phyloP scores from a whole-genome alignment of 2,888 invertebrate species.

The Blera fallax region DNA sequence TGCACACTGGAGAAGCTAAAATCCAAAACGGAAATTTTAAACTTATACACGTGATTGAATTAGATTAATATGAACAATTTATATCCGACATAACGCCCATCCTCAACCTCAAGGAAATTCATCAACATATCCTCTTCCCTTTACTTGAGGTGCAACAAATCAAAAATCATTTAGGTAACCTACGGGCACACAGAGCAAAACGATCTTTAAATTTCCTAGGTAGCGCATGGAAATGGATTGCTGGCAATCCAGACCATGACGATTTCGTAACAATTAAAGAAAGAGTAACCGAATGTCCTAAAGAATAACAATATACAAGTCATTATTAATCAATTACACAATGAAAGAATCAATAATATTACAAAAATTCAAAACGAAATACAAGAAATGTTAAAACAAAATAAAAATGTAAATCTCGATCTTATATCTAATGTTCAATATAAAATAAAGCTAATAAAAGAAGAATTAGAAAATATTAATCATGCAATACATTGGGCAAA shows the following conservation, averaged over 20 bases:
- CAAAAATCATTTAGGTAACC: background rate
- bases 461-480: background rate
- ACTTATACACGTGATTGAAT: conserved; percentile 47
- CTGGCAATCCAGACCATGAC: background rate
- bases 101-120: background rate
- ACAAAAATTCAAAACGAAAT: no score
- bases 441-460: background rate
- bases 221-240: conserved; percentile 32
- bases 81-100: background rate
- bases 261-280: background rate
- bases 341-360: no score
- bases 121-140: background rate
- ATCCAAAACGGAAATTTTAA: conserved; percentile 29
- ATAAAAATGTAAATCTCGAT: no score
- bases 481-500: background rate
- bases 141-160: background rate
- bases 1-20: conserved; percentile 9
- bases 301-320: no score
- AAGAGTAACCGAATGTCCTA: no score
- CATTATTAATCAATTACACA: no score
- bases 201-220: conserved; percentile 34
- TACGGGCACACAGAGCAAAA: background rate
- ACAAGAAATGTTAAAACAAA: no score
- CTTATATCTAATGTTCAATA: background rate
- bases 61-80: conserved; percentile 1